Base-by-base conservation (phyloP, 37 sponge, comb jelly and placozoan genomes). In the Ephydatia muelleri region DNA sequence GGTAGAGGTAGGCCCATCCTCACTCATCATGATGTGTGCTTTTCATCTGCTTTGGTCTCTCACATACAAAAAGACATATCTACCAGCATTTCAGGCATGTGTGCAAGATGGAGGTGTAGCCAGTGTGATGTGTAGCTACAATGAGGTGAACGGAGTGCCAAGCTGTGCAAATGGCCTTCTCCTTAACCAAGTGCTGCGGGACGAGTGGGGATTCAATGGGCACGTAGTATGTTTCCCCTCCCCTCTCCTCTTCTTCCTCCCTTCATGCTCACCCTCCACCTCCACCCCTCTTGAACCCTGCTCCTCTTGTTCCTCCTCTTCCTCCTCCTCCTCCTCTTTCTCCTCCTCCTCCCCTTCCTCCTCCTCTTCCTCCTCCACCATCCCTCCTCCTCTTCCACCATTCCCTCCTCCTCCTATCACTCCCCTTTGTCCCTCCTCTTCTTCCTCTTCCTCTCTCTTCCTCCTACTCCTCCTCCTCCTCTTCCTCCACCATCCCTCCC, bases 101-200 rank as follows among this genome's bases (percentile, higher is more conserved):
- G 93, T 87, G 67, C 71, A 77, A 38, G 75, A 81, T 30, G 86
- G 86, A 16, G 28, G 40, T 0, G 87, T 40, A 11, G 80, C 66
- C 40, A 93, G 93, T 57, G 77, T 93, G 66, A 93, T 93, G 93
- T 92, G 93, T 73, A 92, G 93, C 81, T 93, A 93, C 73, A 93
- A 93, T 83, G 94, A 85, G 25, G 91, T 90, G 69, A 90, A 93
- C 79, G 91, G 91, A 26, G 91, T 93, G 5, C 94, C 94, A 2
- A 90, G 91, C 82, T 90, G 90, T 84, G 91, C 91, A 72, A 90
- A 90, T 38, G 73, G 75, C 66, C 70, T 93, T 79, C 43, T 93
- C 70, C 82, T 83, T 82, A 93, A 93, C 87, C 74, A 80, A n/a
- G 71, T 85, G 5, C 81, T 82, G 19, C 72, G 93, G 23, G 82